phyloP scores from a whole-genome alignment of 2,888 invertebrate genomes.

The Xanthorhoe designata region DNA sequence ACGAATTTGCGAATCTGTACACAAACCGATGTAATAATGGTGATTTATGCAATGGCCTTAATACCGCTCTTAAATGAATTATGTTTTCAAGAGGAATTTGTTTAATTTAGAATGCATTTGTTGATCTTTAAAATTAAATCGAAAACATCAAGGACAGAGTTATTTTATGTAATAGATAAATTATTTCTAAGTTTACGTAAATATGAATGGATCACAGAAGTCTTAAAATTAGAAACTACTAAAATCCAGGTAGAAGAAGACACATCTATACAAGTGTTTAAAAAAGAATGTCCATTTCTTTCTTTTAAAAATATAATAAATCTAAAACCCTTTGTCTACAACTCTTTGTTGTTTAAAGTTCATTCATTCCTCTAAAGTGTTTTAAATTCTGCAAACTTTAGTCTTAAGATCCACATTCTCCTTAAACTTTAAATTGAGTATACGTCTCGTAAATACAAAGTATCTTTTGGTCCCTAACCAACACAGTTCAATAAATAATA shows the following conservation, averaged over 20 bases:
- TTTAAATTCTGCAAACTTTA: constrained; percentile 28
- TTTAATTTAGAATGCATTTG: constrained; percentile 4
- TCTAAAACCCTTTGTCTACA: constrained; percentile 35
- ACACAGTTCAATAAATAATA: neutral
- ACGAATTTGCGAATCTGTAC: constrained; percentile 38
- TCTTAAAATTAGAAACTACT: neutral
- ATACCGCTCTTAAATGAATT: constrained; percentile 10
- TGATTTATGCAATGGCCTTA: constrained; percentile 28
- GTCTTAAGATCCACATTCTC: constrained; percentile 47
- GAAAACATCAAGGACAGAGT: constrained; percentile 1
- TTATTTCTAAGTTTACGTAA: neutral
- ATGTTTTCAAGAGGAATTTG: constrained; percentile 4
- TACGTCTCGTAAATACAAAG: constrained; percentile 3
- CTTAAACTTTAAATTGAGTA: constrained; percentile 9
- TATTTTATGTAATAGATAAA: neutral
- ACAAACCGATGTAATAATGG: constrained; percentile 26
- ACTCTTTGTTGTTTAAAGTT: constrained; percentile 38
- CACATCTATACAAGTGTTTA: constrained; percentile 9
- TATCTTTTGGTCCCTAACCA: constrained; percentile 5
- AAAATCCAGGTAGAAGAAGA: constrained; percentile 1
- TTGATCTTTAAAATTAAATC: constrained; percentile 1
- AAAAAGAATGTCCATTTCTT: constrained; percentile 18
- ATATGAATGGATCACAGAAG: neutral
- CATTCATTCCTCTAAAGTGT: constrained; percentile 35
- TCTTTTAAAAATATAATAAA: constrained; percentile 23